phyloP scores from a whole-genome alignment of 2,888 invertebrate species.

The Agrochola macilenta region DNA sequence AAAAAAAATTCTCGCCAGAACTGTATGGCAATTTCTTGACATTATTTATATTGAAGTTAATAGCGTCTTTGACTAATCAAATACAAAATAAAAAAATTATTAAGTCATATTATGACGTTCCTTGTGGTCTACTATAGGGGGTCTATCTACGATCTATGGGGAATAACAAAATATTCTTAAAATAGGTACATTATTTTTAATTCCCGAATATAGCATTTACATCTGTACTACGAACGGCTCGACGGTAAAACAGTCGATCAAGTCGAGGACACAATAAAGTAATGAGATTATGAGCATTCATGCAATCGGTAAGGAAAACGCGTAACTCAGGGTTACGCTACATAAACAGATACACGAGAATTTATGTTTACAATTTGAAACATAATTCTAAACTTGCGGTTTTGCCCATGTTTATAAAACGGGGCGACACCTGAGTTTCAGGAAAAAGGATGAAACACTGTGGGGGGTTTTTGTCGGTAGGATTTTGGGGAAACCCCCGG shows the following conservation, averaged over 20 bases:
- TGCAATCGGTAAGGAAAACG: constrained; percentile 56
- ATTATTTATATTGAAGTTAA: background rate
- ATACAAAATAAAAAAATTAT: background rate
- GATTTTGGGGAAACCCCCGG: background rate
- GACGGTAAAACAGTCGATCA: constrained; percentile 10
- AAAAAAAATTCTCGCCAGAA: background rate
- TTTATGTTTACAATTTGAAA: constrained; percentile 3
- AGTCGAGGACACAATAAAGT: constrained; percentile 20
- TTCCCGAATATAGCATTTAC: background rate
- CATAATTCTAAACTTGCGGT: background rate
- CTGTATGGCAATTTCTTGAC: background rate
- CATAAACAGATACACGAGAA: constrained; percentile 16
- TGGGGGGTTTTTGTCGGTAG: background rate
- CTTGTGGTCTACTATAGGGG: background rate
- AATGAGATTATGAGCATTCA: constrained; percentile 38
- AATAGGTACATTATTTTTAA: background rate
- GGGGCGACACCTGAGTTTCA: no score
- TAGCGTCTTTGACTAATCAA: background rate
- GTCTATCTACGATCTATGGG: no score
- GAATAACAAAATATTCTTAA: no score
- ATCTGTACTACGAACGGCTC: no score
- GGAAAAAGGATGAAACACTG: background rate
- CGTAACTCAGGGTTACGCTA: constrained; percentile 55
- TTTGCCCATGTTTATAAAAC: background rate
- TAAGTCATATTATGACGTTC: background rate